phyloP scores from a whole-genome alignment of 2,888 invertebrate species.

The Galeruca laticollis region DNA sequence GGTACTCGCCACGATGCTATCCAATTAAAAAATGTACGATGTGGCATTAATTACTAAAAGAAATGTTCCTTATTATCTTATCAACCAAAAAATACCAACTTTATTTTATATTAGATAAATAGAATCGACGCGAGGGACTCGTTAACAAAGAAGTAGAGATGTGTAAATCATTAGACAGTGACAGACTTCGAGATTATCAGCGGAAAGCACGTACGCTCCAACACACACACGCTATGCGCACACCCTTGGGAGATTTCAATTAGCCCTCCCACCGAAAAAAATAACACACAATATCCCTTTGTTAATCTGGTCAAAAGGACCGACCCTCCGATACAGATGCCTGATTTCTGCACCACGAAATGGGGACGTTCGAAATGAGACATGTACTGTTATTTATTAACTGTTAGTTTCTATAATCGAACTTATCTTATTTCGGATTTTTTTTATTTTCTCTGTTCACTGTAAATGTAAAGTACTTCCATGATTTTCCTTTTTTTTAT shows the following conservation, averaged over 20 bases:
- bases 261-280: conserved; percentile 25
- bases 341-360: conserved; percentile 6
- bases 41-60: conserved; percentile 16
- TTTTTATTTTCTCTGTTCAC: too few relatives aligned
- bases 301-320: conserved; percentile 21
- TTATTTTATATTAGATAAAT: too few relatives aligned
- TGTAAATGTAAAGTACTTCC: too few relatives aligned
- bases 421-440: too few relatives aligned
- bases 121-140: not conserved
- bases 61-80: too few relatives aligned
- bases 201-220: not conserved
- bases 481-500: too few relatives aligned
- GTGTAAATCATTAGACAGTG: conserved; percentile 7
- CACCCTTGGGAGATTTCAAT: conserved; percentile 38
- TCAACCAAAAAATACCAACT: too few relatives aligned
- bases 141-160: not conserved
- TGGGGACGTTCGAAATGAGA: not conserved
- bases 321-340: conserved; percentile 23
- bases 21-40: too few relatives aligned
- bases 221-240: conserved; percentile 14
- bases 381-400: not conserved
- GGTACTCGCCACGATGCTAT: too few relatives aligned
- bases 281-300: conserved; percentile 20
- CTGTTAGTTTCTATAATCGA: too few relatives aligned
- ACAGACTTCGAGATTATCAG: conserved; percentile 4